A percentile compares a stretch with the other conserved stretches of the same genome.
These are phyloP conservation scores for Elaphurus davidianus DNA, from an alignment of 2,113 vertebrate genomes.

Conservation along the genomic window DNA sequence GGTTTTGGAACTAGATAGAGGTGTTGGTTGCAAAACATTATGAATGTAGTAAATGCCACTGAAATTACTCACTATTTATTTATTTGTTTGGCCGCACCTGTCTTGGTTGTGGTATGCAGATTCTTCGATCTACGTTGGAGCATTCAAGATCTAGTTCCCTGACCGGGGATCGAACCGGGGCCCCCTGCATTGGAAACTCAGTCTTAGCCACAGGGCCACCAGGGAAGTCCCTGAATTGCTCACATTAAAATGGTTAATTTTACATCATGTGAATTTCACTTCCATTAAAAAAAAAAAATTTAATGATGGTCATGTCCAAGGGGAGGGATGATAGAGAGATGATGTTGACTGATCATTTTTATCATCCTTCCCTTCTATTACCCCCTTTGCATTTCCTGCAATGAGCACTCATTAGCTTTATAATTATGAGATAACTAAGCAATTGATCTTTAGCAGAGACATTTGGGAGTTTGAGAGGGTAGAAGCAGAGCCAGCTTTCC, in stretches of 20 bases:
- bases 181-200: not conserved
- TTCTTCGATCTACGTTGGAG: fast-evolving
- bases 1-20: not conserved
- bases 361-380: not conserved
- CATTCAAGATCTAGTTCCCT: not conserved
- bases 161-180: not conserved
- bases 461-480: fast-evolving
- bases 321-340: not conserved
- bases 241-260: not conserved
- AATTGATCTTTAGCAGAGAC: not conserved
- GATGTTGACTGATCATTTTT: not conserved
- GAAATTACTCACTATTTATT: not conserved
- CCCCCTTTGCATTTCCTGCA: not conserved
- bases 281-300: not conserved
- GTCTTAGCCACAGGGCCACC: not conserved
- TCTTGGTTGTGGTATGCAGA: not conserved
- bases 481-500: not conserved
- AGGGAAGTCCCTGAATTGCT: not conserved
- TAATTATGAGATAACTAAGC: not conserved
- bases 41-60: not conserved
- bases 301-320: not conserved
- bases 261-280: not conserved
- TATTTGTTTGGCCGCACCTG: not conserved
- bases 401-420: not conserved
- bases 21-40: fast-evolving